phyloP scores from a whole-genome alignment of 2,797 vertebrate genomes.

The Propithecus deckenii region DNA sequence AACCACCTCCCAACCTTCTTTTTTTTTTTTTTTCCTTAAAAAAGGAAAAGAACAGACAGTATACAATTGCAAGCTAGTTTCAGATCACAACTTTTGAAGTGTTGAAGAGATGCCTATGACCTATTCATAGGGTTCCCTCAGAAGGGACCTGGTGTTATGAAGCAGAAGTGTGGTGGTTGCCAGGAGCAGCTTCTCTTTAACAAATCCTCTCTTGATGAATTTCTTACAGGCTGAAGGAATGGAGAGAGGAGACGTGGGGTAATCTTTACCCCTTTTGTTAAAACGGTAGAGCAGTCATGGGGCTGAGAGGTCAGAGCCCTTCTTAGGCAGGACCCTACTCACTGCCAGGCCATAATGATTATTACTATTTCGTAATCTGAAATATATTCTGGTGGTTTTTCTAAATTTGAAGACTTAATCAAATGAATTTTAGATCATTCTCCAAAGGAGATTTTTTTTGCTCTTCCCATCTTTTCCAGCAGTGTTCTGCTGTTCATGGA shows the following conservation, averaged over 20 bases:
- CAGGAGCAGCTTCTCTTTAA: neutral
- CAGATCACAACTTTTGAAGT: neutral
- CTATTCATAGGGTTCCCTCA: neutral
- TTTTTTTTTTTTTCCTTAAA: slow-evolving; percentile 10
- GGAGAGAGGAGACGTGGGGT: slow-evolving; percentile 17
- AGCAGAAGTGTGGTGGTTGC: neutral
- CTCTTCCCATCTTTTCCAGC: slow-evolving; percentile 17
- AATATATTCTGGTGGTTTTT: slow-evolving; percentile 69
- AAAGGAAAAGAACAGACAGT: slow-evolving; percentile 31
- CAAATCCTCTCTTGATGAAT: slow-evolving; percentile 2
- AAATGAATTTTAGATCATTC: slow-evolving; percentile 68
- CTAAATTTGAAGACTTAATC: slow-evolving; percentile 64
- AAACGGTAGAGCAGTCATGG: neutral
- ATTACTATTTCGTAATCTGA: slow-evolving; percentile 50
- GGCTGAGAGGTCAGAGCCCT: neutral
- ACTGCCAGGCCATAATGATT: slow-evolving; percentile 18
- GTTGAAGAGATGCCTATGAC: neutral
- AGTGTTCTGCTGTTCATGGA: slow-evolving; percentile 41
- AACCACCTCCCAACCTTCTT: neutral
- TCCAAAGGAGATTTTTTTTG: slow-evolving; percentile 66
- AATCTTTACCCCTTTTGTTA: neutral
- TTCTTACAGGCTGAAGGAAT: slow-evolving; percentile 46
- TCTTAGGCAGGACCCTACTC: neutral
- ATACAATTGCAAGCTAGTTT: slow-evolving; percentile 39
- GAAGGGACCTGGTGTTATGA: slow-evolving; percentile 6